Base-by-base conservation (phyloP, 2,888 invertebrate genomes). In the Tetranychus truncatus region DNA sequence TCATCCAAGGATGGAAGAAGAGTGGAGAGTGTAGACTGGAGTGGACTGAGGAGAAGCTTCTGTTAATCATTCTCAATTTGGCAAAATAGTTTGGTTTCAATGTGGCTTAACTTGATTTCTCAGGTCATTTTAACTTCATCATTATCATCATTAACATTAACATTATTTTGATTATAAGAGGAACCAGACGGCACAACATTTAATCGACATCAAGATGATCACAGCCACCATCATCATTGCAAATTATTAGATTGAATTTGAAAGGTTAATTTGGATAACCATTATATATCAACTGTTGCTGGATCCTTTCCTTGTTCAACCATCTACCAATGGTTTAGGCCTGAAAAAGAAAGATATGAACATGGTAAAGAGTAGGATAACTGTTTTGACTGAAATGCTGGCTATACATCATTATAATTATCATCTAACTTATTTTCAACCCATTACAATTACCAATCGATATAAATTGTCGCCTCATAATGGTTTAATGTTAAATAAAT, bases 1-100 rank as follows among this genome's bases (percentile, higher is more conserved):
- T 55, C 55, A 55, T 55, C 55, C 55, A 55, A 55, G 55, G 55
- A 55, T 55, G 15, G 55, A 55, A 15, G 55, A 55, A 15, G 55
- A 55, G 9, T 9, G 15, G 2, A 55, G 15, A 55, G 55, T 9
- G 9, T 5, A 15, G 55, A 55, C 9, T 9, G 15, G 46, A 55
- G 55, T 15, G 55, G 15, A 34, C 34, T 34, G 55, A 55, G 55
- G 15, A 15, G 15, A 15, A 55, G 55, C 55, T 55, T 55, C 55
- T 55, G 55, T 55, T 55, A 55, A 55, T 55, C 55, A 55, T 55
- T 15, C 15, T 55, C 55, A 55, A 55, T 55, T 55, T 55, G 15
- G 55, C 55, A 55, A 55, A 55, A 55, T 55, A 55, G 55, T 55
- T 55, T 55, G 55, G 55, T 55, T 55, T 55, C 55, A 55, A 55